phyloP scores from a whole-genome alignment of 2,113 vertebrate species.

The Neolamprologus sp. region DNA sequence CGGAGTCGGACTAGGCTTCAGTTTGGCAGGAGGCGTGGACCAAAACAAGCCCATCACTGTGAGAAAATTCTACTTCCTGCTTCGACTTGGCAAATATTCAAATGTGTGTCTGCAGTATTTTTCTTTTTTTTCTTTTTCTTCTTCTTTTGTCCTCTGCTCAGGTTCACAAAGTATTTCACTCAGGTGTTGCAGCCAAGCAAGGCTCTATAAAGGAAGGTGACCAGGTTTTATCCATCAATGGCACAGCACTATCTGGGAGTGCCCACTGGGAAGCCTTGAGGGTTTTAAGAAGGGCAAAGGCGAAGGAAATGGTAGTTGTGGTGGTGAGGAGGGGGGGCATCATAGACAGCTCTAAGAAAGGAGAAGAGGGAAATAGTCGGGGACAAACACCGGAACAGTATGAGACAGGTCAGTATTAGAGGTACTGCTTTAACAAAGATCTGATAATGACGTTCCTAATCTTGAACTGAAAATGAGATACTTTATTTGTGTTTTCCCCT shows the following conservation, averaged over 20 bases:
- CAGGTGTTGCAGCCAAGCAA: slow-evolving; percentile 68
- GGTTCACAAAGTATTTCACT: slow-evolving; percentile 72
- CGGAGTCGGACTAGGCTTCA: slow-evolving; percentile 74
- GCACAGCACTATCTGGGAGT: slow-evolving; percentile 51
- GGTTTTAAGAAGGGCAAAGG: slow-evolving; percentile 57
- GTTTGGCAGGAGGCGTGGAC: slow-evolving; percentile 74
- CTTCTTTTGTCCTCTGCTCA: slow-evolving; percentile 3
- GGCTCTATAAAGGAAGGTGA: slow-evolving; percentile 69
- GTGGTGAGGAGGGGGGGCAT: slow-evolving; percentile 58
- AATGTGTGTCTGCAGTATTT: neutral
- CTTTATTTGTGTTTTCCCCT: neutral
- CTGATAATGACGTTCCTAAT: neutral
- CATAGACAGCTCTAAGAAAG: neutral
- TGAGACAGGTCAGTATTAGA: slow-evolving; percentile 28
- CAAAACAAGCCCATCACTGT: slow-evolving; percentile 76
- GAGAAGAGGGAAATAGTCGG: neutral
- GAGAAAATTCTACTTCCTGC: slow-evolving; percentile 13
- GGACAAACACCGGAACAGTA: neutral
- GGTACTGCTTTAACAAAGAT: neutral
- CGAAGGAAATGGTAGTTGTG: slow-evolving; percentile 64
- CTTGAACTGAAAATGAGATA: neutral
- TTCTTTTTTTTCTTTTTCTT: neutral
- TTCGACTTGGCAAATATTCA: neutral
- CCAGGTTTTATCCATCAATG: slow-evolving; percentile 73
- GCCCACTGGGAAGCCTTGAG: slow-evolving; percentile 68